These are phyloP conservation scores for Pristiophorus japonicus DNA, from an alignment of 2,113 vertebrate species.

Conservation along the genomic window DNA sequence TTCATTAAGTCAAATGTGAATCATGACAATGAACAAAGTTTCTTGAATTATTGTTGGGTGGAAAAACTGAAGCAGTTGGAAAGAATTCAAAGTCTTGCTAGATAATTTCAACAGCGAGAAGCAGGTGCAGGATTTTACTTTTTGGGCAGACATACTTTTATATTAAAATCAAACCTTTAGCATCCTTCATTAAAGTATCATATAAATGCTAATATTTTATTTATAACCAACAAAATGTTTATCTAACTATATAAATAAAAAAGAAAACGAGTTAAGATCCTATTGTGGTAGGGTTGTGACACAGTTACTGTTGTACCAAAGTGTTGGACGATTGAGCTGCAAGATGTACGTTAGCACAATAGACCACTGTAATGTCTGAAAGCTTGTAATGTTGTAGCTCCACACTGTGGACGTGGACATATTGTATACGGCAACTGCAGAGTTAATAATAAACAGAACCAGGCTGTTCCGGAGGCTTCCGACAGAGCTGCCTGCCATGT, in stretches of 20 bases:
- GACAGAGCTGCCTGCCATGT: too few species aligned
- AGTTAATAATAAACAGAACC: too few species aligned
- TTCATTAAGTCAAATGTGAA: background rate
- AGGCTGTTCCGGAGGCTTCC: too few species aligned
- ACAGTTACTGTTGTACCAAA: background rate
- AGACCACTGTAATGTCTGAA: too few species aligned
- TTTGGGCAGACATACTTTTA: background rate
- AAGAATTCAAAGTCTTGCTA: background rate
- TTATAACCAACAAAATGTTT: background rate
- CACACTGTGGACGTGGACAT: too few species aligned
- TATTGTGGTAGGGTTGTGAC: background rate
- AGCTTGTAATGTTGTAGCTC: too few species aligned
- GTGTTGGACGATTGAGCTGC: background rate
- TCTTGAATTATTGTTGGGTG: background rate
- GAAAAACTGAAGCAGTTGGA: background rate
- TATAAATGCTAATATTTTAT: conserved; percentile 39
- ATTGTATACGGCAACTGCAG: too few species aligned
- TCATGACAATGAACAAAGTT: background rate
- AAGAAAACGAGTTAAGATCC: background rate
- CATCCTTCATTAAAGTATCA: background rate
- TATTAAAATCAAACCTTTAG: background rate
- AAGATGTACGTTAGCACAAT: background rate
- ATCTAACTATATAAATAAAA: background rate
- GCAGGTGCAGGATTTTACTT: background rate
- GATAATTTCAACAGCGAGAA: background rate